Evolutionary conservation across 2,113 vertebrate genomes (phyloP), one percentile per base, ranked within the genome.

Genomic region (Cochlearius cochlearius): DNA sequence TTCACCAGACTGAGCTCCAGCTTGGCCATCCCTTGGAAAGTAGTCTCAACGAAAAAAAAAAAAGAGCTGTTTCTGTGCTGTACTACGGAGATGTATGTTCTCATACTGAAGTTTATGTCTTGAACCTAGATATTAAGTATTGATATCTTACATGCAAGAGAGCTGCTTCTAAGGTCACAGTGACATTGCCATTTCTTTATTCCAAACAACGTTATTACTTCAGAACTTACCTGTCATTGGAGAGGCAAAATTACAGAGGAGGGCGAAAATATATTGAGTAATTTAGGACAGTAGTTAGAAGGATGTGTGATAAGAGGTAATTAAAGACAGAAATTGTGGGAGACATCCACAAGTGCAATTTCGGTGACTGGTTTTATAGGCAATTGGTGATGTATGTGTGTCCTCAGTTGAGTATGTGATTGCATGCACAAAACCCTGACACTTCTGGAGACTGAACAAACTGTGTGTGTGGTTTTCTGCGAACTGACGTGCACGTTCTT

Each of bases 401-500:
- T n/a, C 34, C 64, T 72, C 27, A 26, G 43, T 7, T 53, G 76
- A 62, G 58, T 16, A 3, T 62, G 63, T 38, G 67, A 58, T 19
- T 66, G 38, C 45, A 16, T 11, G 21, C 23, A n/a, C 45, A 55
- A 50, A 69, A 4, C 78, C 7, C 32, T 63, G 60, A 41, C 8
- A 0, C 22, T 63, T 39, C 29, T 43, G 55, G 55, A 64, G 66
- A 11, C 45, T 6, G 62, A 71, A 26, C 43, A 25, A 60, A 29
- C 56, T 13, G 6, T n/a, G n/a, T 66, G 41, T 47, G 52, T 38
- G 53, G 29, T 18, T 55, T 86, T 47, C 73, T 86, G 63, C 56
- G 62, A 76, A 7, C 5, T 45, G 68, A 29, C 1, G 0, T 25
- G 23, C 26, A 4, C 0, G 0, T 81, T 72, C 12, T 8, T 56